phyloP scores from a whole-genome alignment of 2,888 invertebrate species.

The Rhagonycha lutea region DNA sequence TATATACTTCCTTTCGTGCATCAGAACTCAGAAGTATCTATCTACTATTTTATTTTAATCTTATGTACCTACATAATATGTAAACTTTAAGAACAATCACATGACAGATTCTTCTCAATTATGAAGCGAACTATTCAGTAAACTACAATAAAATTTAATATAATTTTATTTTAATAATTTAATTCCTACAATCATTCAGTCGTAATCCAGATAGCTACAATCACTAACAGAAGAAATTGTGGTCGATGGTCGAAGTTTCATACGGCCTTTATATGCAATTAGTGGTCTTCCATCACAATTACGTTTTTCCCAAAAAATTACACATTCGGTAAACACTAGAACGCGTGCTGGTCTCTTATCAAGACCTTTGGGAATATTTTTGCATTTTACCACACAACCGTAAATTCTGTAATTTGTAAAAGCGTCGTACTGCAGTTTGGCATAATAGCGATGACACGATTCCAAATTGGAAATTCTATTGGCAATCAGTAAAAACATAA shows the following conservation, averaged over 20 bases:
- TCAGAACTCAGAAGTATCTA: too few relatives aligned
- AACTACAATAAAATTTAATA: neutral
- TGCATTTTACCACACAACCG: constrained; percentile 1
- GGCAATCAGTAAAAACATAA: neutral
- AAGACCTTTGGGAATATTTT: constrained; percentile 1
- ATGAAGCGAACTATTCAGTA: neutral
- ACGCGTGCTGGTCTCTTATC: neutral
- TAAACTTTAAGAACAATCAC: too few relatives aligned
- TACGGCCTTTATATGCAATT: neutral
- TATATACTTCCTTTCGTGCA: too few relatives aligned
- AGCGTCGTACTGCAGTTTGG: neutral
- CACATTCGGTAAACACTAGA: neutral
- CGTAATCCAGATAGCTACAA: neutral
- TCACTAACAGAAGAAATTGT: neutral
- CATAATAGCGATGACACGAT: neutral
- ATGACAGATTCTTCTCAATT: too few relatives aligned
- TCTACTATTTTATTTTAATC: too few relatives aligned
- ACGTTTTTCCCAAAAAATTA: neutral
- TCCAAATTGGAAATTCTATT: neutral
- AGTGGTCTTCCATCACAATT: neutral
- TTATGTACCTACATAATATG: too few relatives aligned
- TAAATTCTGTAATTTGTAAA: neutral
- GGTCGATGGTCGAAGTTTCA: neutral
- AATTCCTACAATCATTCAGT: neutral
- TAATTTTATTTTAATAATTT: neutral